Evolutionary conservation across 1,140 invertebrate genomes (phyloP), one percentile per base, ranked within the genome.

Genomic region (Aethina tumida): DNA sequence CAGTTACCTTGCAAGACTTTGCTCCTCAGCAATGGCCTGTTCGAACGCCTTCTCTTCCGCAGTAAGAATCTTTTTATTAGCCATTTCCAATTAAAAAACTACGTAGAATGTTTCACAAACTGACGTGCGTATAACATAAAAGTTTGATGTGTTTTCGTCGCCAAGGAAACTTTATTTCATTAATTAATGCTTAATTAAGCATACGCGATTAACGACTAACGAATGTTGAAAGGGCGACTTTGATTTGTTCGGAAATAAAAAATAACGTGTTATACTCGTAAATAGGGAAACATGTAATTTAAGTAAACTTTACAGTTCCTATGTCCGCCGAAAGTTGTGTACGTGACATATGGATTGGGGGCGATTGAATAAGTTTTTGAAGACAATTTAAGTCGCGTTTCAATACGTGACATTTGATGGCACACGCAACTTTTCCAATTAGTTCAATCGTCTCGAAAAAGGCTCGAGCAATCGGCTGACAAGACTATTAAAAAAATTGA

Each of bases 11-110:
- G 68, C 63, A 27, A 81, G 60, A 53, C 83, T 79, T 30, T 70
- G 63, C 51, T 80, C 76, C 4, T 75, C 73, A 45, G 80, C 70
- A 38, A 73, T 70, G 48, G 81, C 78, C 58, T 77, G 64, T 49
- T 82, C 79, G 42, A 68, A 59, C 52, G 81, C 79, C 50, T 75
- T 72, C 29, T 61, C 35, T 46, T 56, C 19, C 51, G 63, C 16
- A 25, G 50, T 41, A 4, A 45, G 41, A 13, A 41, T 41, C 21
- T 45, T 45, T 38, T 32, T 22, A 19, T 14, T 38, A 7, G 32
- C 28, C 40, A 42, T 42, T 35, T 33, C 2, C 15, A 27, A 33
- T 17, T 33, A 4, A 12, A 4, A 31, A 8, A 24, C 8, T 24
- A 12, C 7, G 12, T 8, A 24, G 7, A 24, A 24, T 8, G 7